These are phyloP conservation scores for Leucopsar rothschildi DNA, from an alignment of 2,113 vertebrate species.

Conservation along the genomic window DNA sequence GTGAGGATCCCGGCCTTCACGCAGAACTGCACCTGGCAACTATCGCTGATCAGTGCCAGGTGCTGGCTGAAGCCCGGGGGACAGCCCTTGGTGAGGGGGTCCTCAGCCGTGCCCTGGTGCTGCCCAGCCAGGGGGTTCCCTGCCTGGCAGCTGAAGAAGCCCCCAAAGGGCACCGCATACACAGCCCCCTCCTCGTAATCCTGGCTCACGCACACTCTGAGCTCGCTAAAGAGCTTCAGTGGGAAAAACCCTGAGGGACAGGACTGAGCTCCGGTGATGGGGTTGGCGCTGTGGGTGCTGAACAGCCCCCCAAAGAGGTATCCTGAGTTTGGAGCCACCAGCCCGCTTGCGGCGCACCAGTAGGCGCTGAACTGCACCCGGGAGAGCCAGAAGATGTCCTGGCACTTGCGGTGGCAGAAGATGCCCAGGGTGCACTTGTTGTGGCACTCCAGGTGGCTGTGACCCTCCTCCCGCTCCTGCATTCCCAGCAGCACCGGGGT, in stretches of 20 bases:
- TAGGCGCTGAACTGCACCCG: constrained; percentile 75
- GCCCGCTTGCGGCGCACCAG: constrained; percentile 73
- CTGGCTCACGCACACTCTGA: constrained; percentile 80
- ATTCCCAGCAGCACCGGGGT: constrained; percentile 63
- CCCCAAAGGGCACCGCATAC: constrained; percentile 81
- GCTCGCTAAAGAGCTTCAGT: constrained; percentile 74
- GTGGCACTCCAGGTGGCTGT: constrained; percentile 76
- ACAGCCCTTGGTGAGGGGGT: constrained; percentile 68
- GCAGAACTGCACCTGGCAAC: constrained; percentile 88
- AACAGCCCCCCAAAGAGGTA: constrained; percentile 90
- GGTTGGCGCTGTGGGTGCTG: constrained; percentile 71
- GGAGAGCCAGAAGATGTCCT: constrained; percentile 72
- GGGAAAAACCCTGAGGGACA: constrained; percentile 77
- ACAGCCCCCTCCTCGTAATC: constrained; percentile 76
- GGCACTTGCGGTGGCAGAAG: constrained; percentile 75
- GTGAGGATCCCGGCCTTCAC: constrained; percentile 80
- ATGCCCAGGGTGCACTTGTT: background rate
- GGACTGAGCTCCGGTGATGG: constrained; percentile 77
- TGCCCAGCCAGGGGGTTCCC: constrained; percentile 73
- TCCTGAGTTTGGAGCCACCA: constrained; percentile 43
- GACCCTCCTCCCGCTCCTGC: constrained; percentile 78
- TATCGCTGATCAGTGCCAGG: constrained; percentile 81
- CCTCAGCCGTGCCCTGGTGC: background rate
- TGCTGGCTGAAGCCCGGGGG: constrained; percentile 87
- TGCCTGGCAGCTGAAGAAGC: constrained; percentile 88